Conservation (phyloP, 2,113 vertebrate species). For the Nannobrachium achirus region DNA sequence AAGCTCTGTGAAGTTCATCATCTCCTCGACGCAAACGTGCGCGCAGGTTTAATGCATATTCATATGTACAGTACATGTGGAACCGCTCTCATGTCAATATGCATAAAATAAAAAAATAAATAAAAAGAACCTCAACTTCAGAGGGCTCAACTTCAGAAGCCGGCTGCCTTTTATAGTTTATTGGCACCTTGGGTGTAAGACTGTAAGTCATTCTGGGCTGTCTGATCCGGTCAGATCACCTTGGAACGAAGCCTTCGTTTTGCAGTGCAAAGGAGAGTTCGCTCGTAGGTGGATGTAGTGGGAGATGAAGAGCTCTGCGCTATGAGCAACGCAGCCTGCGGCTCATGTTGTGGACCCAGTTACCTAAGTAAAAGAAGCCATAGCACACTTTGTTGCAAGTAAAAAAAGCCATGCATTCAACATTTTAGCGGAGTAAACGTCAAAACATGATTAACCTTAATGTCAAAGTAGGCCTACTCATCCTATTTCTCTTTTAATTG, state of each 20-base stretch:
- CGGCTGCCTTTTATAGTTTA: neutral
- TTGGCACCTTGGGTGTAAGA: neutral
- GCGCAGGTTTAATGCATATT: neutral
- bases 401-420: no score
- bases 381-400: no score
- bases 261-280: neutral
- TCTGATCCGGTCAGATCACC: neutral
- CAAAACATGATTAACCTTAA: no score
- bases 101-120: neutral
- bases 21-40: no score
- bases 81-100: slow-evolving; percentile 12
- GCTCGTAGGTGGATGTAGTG: neutral
- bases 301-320: no score
- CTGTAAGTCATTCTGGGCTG: neutral
- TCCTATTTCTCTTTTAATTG: no score
- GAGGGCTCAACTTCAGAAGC: neutral
- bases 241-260: neutral
- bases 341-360: no score
- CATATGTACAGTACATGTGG: neutral
- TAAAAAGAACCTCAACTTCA: neutral
- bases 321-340: no score
- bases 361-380: no score
- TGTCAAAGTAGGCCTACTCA: no score
- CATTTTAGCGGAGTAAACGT: no score
- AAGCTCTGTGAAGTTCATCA: slow-evolving; percentile 31